Percentiles rank a stretch among this genome's conserved stretches.
These are phyloP conservation scores for Sipha maydis DNA, from an alignment of 2,888 invertebrate genomes.

Conservation along the genomic window DNA sequence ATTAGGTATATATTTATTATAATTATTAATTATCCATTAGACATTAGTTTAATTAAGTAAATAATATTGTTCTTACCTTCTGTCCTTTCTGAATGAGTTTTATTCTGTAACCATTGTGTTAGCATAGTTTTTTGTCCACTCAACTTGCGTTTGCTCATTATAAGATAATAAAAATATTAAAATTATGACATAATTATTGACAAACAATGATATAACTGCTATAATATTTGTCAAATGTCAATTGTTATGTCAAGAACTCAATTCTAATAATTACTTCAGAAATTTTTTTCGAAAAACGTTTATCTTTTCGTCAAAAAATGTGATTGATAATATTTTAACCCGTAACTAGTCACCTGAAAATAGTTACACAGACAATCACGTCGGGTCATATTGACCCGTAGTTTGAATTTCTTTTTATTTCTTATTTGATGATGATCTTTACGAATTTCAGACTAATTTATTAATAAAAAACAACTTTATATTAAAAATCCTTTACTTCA, in stretches of 20 bases:
- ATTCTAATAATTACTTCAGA: too few relatives aligned
- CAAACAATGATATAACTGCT: slow-evolving; percentile 11
- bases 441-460: too few relatives aligned
- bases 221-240: slow-evolving; percentile 6
- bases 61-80: slow-evolving; percentile 8
- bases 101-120: slow-evolving; percentile 15
- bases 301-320: not conserved
- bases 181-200: not conserved
- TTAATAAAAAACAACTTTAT: too few relatives aligned
- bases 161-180: slow-evolving; percentile 17
- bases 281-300: too few relatives aligned
- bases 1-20: not conserved
- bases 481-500: too few relatives aligned
- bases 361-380: too few relatives aligned
- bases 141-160: slow-evolving; percentile 4
- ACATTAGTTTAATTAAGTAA: slow-evolving; percentile 18
- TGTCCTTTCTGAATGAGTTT: not conserved
- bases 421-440: too few relatives aligned
- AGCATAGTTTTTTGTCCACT: slow-evolving; percentile 26
- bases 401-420: too few relatives aligned
- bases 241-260: too few relatives aligned
- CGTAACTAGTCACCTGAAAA: too few relatives aligned
- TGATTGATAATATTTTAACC: not conserved
- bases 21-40: slow-evolving; percentile 27
- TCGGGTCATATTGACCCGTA: too few relatives aligned